Percentiles rank a stretch among this genome's conserved stretches.
These are phyloP conservation scores for Charanyca ferruginea DNA, from an alignment of 2,888 invertebrate species.

Conservation along the genomic window DNA sequence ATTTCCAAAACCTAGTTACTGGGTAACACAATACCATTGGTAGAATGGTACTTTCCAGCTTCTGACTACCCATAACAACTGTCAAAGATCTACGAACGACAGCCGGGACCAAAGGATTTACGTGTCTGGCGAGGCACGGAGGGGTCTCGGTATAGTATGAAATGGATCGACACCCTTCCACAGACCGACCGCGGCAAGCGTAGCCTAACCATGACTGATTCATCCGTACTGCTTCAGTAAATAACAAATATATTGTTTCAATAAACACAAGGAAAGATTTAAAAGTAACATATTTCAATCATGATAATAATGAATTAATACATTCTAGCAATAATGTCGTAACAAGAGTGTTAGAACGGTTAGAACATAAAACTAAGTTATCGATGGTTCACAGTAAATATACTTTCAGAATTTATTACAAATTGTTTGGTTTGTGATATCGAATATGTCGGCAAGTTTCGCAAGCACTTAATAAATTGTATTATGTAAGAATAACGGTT, in stretches of 20 bases:
- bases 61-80: too few species aligned
- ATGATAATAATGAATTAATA: background rate
- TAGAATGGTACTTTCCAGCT: too few species aligned
- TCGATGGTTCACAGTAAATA: constrained; percentile 6
- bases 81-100: too few species aligned
- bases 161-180: too few species aligned
- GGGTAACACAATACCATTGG: too few species aligned
- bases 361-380: constrained; percentile 18
- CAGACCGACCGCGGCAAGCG: too few species aligned
- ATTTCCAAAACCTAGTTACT: too few species aligned
- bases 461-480: constrained; percentile 35
- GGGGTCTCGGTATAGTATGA: too few species aligned
- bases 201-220: too few species aligned
- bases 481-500: constrained; percentile 52
- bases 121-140: too few species aligned
- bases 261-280: background rate
- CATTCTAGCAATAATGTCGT: constrained; percentile 5
- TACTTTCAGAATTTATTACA: constrained; percentile 45
- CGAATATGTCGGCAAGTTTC: constrained; percentile 34
- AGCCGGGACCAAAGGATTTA: too few species aligned
- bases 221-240: too few species aligned
- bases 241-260: background rate
- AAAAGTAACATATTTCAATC: background rate
- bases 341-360: background rate
- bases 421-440: constrained; percentile 43